These are phyloP conservation scores for Naja naja DNA, from an alignment of 2,113 vertebrate genomes.

Conservation along the genomic window DNA sequence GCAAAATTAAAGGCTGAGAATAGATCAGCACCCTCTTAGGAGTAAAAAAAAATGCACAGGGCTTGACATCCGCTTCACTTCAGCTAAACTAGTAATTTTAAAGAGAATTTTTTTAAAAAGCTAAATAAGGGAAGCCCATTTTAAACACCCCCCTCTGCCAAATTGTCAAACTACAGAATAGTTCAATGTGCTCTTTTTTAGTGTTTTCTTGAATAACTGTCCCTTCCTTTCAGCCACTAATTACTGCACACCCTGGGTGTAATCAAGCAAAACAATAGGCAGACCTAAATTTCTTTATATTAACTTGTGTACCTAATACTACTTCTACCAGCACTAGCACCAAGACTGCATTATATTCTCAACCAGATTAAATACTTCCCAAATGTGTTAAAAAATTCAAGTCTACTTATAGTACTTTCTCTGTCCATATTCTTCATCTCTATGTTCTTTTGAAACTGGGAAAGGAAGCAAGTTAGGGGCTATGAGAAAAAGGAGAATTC, in stretches of 20 bases:
- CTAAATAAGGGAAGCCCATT: neutral
- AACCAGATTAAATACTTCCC: neutral
- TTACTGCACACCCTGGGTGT: neutral
- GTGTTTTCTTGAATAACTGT: neutral
- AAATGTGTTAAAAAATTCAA: neutral
- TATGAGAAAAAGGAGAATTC: neutral
- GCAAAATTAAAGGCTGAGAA: slow-evolving; percentile 18
- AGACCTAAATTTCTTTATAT: neutral
- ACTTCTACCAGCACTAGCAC: neutral
- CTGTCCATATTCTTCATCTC: neutral
- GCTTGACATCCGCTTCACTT: neutral
- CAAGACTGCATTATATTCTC: neutral
- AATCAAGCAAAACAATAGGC: neutral
- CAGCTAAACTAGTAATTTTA: slow-evolving; percentile 18
- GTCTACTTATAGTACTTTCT: neutral
- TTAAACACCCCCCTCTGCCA: neutral
- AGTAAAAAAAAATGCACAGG: neutral
- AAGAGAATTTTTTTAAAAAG: neutral
- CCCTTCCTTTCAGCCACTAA: neutral
- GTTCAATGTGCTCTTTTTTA: neutral
- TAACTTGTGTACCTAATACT: neutral
- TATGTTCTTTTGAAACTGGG: neutral
- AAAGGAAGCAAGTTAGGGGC: neutral
- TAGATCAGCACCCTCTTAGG: neutral
- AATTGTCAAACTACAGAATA: neutral